These are phyloP conservation scores for Drosophila koepferae DNA, from an alignment of 2,888 invertebrate genomes.

Conservation along the genomic window DNA sequence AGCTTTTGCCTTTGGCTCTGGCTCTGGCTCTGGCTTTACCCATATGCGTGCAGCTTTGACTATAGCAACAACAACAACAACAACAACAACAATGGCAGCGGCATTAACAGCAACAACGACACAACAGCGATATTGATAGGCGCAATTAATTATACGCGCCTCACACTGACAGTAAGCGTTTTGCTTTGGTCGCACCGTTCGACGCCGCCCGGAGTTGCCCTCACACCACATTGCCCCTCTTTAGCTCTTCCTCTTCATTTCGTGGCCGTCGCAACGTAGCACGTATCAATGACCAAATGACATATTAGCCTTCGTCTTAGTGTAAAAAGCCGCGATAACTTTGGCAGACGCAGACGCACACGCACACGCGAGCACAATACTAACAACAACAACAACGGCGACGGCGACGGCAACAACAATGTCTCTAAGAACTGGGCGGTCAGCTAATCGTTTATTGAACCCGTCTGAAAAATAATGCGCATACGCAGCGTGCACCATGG, in stretches of 20 bases:
- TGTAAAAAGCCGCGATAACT: constrained; percentile 81
- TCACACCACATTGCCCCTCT: constrained; percentile 26
- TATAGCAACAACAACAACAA: constrained; percentile 11
- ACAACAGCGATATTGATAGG: constrained; percentile 76
- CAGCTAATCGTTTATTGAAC: constrained; percentile 79
- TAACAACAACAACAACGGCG: constrained; percentile 24
- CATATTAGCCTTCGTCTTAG: constrained; percentile 82
- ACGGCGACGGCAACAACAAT: constrained; percentile 9
- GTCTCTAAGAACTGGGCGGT: constrained; percentile 65
- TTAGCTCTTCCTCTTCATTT: constrained; percentile 17
- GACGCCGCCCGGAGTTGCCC: constrained; percentile 37
- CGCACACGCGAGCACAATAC: constrained; percentile 42
- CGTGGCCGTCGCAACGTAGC: constrained; percentile 59
- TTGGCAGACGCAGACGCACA: constrained; percentile 79
- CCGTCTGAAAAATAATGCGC: constrained; percentile 72
- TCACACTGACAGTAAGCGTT: constrained; percentile 80
- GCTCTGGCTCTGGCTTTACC: background rate
- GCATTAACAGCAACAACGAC: constrained; percentile 26
- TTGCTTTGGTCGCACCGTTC: constrained; percentile 68
- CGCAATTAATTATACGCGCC: constrained; percentile 81
- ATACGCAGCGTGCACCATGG: constrained; percentile 75
- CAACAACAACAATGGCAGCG: constrained; percentile 35
- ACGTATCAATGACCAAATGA: constrained; percentile 82
- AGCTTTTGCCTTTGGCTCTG: constrained; percentile 19
- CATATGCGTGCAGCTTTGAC: constrained; percentile 9